phyloP scores from a whole-genome alignment of 2,888 invertebrate species.

The Ashinkailepas kermadecensis region DNA sequence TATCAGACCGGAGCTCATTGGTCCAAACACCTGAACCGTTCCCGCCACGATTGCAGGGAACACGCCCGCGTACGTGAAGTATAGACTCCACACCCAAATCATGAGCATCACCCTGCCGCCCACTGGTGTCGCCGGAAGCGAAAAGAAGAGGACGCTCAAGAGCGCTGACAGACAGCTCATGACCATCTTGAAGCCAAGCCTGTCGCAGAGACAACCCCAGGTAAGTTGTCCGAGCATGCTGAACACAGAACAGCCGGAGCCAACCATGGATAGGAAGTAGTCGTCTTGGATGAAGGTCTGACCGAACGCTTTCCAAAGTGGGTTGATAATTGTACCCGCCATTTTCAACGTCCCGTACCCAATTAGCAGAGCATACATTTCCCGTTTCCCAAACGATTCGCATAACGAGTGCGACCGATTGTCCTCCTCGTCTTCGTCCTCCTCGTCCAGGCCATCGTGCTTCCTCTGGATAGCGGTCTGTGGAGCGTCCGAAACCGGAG shows the following conservation, averaged over 20 bases:
- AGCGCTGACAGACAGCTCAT: conserved; percentile 34
- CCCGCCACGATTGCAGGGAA: conserved; percentile 42
- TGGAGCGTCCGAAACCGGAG: no score
- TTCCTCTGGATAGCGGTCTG: no score
- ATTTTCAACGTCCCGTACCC: conserved; percentile 40
- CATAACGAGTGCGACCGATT: no score
- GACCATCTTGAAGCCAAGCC: conserved; percentile 34
- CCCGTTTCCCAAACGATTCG: no score
- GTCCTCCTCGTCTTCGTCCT: no score
- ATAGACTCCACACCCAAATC: conserved; percentile 40
- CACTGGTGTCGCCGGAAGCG: conserved; percentile 36
- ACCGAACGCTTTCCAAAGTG: conserved; percentile 44
- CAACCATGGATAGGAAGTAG: conserved; percentile 45
- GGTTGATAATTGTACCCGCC: conserved; percentile 39
- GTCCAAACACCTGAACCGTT: conserved; percentile 40
- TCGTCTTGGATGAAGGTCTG: conserved; percentile 46
- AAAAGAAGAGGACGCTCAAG: conserved; percentile 33
- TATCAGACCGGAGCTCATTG: not conserved
- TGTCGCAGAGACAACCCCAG: conserved; percentile 41
- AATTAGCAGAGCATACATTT: conserved; percentile 29
- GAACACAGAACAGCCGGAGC: conserved; percentile 45
- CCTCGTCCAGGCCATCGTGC: no score
- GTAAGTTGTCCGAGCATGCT: conserved; percentile 45
- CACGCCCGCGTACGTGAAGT: conserved; percentile 39
- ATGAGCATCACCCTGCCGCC: conserved; percentile 38